Evolutionary conservation across 2,888 invertebrate genomes (phyloP).

Genomic region (Euspilapteryx auroguttella): DNA sequence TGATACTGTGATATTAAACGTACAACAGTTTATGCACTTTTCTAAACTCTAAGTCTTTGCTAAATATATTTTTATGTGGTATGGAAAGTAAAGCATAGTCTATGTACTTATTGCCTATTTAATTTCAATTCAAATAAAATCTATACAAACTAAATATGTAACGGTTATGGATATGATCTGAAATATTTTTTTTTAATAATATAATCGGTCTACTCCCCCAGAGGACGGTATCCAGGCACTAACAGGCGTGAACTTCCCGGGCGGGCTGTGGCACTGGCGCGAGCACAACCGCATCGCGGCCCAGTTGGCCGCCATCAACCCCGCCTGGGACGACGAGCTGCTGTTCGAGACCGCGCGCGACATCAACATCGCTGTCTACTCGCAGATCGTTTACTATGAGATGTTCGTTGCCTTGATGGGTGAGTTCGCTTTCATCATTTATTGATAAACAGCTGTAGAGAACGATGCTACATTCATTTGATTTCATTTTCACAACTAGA

Average conservation of each 20-base stretch:
- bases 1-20: too few relatives aligned
- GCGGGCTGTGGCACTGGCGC: conserved; percentile 20
- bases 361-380: conserved; percentile 19
- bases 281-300: conserved; percentile 21
- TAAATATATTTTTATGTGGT: too few relatives aligned
- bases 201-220: too few relatives aligned
- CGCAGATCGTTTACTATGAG: conserved; percentile 22
- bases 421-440: too few relatives aligned
- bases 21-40: too few relatives aligned
- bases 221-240: not conserved
- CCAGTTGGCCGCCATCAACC: conserved; percentile 16
- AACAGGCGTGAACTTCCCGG: conserved; percentile 15
- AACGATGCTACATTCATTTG: not conserved
- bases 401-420: conserved; percentile 19
- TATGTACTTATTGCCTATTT: too few relatives aligned
- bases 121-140: too few relatives aligned
- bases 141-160: too few relatives aligned
- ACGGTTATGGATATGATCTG: too few relatives aligned
- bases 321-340: conserved; percentile 23
- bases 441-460: not conserved
- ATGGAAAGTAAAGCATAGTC: too few relatives aligned
- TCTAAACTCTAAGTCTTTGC: too few relatives aligned
- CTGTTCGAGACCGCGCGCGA: conserved; percentile 21
- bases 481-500: not conserved
- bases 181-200: too few relatives aligned